These are phyloP conservation scores for Macroramphosus scolopax DNA, from an alignment of 2,797 vertebrate species.

Conservation along the genomic window DNA sequence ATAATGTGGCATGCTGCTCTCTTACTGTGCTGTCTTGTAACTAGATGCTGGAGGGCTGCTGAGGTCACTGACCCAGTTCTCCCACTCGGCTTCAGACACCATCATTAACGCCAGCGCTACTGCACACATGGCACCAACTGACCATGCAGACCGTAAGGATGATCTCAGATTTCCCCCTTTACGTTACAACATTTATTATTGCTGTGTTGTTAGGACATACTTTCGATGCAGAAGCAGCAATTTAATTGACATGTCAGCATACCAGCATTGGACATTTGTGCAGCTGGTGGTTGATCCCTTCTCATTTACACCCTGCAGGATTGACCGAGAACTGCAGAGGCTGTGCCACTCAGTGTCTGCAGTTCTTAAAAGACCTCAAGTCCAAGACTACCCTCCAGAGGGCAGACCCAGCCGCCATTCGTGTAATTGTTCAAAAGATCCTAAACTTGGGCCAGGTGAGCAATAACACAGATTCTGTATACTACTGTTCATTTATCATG, in stretches of 20 bases:
- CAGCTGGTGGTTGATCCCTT: slow-evolving; percentile 1
- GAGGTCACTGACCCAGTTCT: slow-evolving; percentile 87
- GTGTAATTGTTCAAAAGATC: slow-evolving; percentile 76
- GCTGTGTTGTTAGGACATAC: too few relatives aligned
- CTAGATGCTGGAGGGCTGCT: slow-evolving; percentile 87
- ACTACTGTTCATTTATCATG: too few relatives aligned
- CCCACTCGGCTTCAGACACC: slow-evolving; percentile 87
- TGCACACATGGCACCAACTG: slow-evolving; percentile 88
- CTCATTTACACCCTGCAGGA: slow-evolving; percentile 64
- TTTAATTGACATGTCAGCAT: too few relatives aligned
- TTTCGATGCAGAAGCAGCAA: too few relatives aligned
- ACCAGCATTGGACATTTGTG: not conserved
- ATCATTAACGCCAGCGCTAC: slow-evolving; percentile 91
- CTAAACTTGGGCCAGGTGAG: slow-evolving; percentile 88
- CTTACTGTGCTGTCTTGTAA: slow-evolving; percentile 15
- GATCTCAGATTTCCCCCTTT: not conserved
- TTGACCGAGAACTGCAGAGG: slow-evolving; percentile 85
- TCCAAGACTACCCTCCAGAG: slow-evolving; percentile 73
- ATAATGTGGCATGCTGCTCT: slow-evolving; percentile 10
- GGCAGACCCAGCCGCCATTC: slow-evolving; percentile 78
- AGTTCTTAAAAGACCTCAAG: slow-evolving; percentile 82
- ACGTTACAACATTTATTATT: not conserved
- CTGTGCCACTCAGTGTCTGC: slow-evolving; percentile 82
- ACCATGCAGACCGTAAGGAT: slow-evolving; percentile 81
- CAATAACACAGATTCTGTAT: not conserved